A percentile compares a stretch with the other conserved stretches of the same genome.
Conservation (phyloP, 2,113 vertebrate species). For the Scalopus aquaticus region DNA sequence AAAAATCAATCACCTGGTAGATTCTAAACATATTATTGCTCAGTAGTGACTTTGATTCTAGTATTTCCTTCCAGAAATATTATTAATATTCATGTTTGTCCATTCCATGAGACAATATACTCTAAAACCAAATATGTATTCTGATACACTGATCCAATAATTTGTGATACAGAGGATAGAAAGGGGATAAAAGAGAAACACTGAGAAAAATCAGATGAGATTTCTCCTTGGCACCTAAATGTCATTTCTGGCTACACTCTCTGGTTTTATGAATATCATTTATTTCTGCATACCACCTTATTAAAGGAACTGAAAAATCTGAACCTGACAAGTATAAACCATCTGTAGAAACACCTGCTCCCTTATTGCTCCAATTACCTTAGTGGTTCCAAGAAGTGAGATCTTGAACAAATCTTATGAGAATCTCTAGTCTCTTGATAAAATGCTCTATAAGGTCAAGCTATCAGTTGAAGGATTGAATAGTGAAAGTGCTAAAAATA, state of each 20-base stretch:
- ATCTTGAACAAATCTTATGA: neutral
- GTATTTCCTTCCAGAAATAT: neutral
- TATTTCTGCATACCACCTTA: neutral
- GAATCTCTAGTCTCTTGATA: slow-evolving; percentile 15
- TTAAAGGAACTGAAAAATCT: neutral
- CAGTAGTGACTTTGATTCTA: neutral
- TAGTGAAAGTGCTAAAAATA: neutral
- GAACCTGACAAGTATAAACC: neutral
- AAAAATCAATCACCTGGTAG: neutral
- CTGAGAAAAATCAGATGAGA: neutral
- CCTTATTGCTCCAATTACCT: neutral
- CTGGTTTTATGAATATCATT: slow-evolving; percentile 18
- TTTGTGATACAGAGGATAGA: neutral
- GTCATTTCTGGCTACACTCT: neutral
- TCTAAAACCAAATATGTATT: neutral
- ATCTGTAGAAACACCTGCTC: neutral
- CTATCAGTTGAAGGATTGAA: neutral
- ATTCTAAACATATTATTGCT: neutral
- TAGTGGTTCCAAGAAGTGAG: neutral
- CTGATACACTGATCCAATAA: neutral
- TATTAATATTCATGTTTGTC: neutral
- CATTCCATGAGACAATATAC: neutral
- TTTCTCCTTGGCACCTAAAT: slow-evolving; percentile 14
- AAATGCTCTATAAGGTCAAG: slow-evolving; percentile 8
- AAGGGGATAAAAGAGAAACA: neutral